These are phyloP conservation scores for Malurus splendens DNA, from an alignment of 2,797 vertebrate species.

Conservation along the genomic window DNA sequence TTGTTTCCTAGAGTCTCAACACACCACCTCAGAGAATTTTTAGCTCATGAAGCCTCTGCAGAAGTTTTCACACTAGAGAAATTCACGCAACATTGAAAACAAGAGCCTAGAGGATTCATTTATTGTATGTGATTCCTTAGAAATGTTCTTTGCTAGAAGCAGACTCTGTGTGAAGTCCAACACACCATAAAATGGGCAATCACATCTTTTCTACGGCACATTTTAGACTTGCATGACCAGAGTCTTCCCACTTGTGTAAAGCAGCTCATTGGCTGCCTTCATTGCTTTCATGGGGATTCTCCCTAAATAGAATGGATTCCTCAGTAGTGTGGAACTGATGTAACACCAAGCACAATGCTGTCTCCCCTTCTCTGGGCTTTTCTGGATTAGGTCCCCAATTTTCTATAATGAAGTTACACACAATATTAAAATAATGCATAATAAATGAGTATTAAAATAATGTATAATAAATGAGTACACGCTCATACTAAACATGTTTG, in stretches of 20 bases:
- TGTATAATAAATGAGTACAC: background rate
- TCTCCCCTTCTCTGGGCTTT: background rate
- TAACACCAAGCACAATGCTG: background rate
- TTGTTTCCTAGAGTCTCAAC: background rate
- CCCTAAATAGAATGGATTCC: background rate
- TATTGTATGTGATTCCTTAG: background rate
- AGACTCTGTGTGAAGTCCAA: background rate
- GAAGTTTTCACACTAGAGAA: background rate
- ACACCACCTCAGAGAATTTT: background rate
- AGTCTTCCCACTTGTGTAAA: background rate
- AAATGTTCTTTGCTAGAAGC: background rate
- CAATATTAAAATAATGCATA: background rate
- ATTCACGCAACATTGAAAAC: background rate
- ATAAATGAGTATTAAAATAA: background rate
- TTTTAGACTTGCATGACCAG: background rate
- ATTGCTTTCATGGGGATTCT: background rate
- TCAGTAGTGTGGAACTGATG: background rate
- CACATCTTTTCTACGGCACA: background rate
- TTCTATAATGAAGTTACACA: background rate
- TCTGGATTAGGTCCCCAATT: background rate
- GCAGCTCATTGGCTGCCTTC: background rate
- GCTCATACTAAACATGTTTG: background rate
- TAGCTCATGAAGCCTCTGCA: background rate
- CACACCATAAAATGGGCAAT: background rate
- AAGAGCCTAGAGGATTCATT: conserved; percentile 3